These are phyloP conservation scores for Glaucopsyche alexis DNA, from an alignment of 2,888 invertebrate species.

Conservation along the genomic window DNA sequence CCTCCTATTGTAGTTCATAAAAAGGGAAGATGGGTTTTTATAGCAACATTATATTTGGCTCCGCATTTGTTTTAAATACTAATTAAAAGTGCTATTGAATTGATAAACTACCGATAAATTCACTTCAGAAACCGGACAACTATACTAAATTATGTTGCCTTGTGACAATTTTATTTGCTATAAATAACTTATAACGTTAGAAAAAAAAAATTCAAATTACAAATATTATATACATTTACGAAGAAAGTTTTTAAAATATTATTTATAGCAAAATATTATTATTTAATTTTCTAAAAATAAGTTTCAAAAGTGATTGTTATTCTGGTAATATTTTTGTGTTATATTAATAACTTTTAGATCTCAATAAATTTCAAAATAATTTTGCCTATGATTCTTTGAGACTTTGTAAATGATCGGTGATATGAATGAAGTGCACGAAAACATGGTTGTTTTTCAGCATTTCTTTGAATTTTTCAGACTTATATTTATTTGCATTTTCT, in stretches of 20 bases:
- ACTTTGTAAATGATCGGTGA: constrained; percentile 42
- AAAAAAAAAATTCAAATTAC: neutral
- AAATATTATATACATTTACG: neutral
- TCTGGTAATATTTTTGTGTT: too few relatives aligned
- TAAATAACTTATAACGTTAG: neutral
- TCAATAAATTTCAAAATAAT: neutral
- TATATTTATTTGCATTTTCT: constrained; percentile 50
- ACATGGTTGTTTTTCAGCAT: constrained; percentile 80
- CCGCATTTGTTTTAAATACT: too few relatives aligned
- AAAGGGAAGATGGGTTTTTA: too few relatives aligned
- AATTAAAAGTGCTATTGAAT: too few relatives aligned
- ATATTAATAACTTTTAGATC: neutral
- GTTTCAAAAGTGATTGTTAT: too few relatives aligned
- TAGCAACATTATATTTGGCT: too few relatives aligned
- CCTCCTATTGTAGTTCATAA: neutral
- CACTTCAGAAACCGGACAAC: too few relatives aligned
- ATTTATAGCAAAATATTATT: neutral
- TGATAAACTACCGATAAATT: too few relatives aligned
- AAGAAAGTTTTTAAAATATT: neutral
- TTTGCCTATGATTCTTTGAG: constrained; percentile 31
- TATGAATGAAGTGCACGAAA: constrained; percentile 65
- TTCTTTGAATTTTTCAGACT: constrained; percentile 60
- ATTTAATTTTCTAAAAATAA: neutral
- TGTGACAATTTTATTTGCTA: neutral
- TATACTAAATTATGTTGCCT: neutral